Evolutionary conservation across 2,888 invertebrate species (phyloP), one percentile per base, ranked within the genome.

Genomic region (Drosophila recens): DNA sequence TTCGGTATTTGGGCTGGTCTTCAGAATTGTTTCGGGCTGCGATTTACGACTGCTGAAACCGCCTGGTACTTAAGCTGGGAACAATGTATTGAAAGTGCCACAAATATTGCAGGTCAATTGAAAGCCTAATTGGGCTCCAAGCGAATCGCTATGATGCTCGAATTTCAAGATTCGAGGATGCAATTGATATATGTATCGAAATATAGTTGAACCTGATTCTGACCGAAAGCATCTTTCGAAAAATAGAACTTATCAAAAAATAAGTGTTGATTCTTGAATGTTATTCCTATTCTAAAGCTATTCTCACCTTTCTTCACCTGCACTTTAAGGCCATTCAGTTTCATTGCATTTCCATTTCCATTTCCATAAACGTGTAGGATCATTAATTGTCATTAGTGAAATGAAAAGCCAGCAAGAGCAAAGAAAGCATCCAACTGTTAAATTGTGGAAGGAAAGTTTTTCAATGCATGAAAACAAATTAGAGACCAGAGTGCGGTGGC

Each of bases 341-440:
- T 57, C 46, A 66, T 10, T 43, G 43, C 51, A 43, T 23, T 71
- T 78, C 75, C 75, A 87, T 87, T 87, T 89, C 78, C 73, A 87
- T 89, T 87, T 87, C 80, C 79, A 85, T 83, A 83, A 83, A 79
- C 87, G 71, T 83, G 76, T 89, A 77, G 69, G 59, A 52, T 68
- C 82, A 75, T 87, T 81, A 88, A 80, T 80, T 79, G 75, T 82
- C 81, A 82, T 81, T 81, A 85, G 76, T 57, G 67, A 82, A 81
- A 85, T 79, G 72, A 78, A 86, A 72, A 74, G 59, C 53, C 40
- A 2, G 27, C 43, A 40, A 38, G 15, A 48, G 38, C 38, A 38
- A 40, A 66, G 64, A 66, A 53, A 67, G 62, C 33, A 51, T 63
- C 64, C 56, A 72, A 58, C 85, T 83, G 74, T 54, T 57, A 58